Conservation (phyloP, 2,888 invertebrate genomes). For the Catonia carolina region DNA sequence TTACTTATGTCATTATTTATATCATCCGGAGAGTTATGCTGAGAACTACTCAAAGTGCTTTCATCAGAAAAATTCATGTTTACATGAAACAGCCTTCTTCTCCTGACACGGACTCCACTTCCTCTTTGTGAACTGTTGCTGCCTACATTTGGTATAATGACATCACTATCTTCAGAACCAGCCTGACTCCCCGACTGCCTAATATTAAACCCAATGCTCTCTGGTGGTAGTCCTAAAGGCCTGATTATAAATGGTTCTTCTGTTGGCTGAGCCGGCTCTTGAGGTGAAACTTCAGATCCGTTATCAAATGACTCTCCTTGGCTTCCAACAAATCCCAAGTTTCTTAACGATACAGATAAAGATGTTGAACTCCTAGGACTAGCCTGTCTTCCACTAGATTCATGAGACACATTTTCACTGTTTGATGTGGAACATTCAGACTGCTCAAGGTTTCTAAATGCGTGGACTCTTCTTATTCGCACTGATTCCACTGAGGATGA, state of each 20-base stretch:
- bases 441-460: neutral
- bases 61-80: slow-evolving; percentile 4
- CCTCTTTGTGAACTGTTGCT: neutral
- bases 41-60: slow-evolving; percentile 6
- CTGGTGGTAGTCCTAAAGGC: slow-evolving; percentile 14
- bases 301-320: neutral
- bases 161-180: neutral
- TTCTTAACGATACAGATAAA: neutral
- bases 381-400: neutral
- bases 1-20: too few species aligned
- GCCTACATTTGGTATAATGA: neutral
- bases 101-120: neutral
- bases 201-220: slow-evolving; percentile 13
- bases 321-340: neutral
- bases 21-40: slow-evolving; percentile 8
- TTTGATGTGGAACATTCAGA: slow-evolving; percentile 4
- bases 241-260: neutral
- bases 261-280: neutral
- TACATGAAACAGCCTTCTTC: slow-evolving; percentile 4
- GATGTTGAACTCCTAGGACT: neutral
- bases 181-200: neutral
- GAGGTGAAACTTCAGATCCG: neutral
- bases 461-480: neutral
- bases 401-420: neutral
- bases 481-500: slow-evolving; percentile 4